phyloP scores from a whole-genome alignment of 2,888 invertebrate genomes.

The Spodoptera littoralis region DNA sequence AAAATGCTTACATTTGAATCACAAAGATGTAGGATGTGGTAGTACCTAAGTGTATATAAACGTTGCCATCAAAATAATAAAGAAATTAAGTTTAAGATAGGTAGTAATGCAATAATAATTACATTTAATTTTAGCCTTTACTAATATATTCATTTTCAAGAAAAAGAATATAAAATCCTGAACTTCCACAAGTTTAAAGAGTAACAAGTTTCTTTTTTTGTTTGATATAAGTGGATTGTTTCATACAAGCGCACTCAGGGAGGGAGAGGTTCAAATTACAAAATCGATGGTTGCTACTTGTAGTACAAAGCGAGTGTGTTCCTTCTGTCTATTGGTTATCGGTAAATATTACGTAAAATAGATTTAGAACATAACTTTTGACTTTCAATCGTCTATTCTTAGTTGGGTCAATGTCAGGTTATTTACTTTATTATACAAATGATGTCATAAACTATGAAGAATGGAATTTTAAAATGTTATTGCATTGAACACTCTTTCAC shows the following conservation, averaged over 20 bases:
- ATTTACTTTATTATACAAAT: slow-evolving; percentile 1
- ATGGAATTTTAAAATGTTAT: too few species aligned
- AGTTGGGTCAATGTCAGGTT: slow-evolving; percentile 2
- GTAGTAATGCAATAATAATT: slow-evolving; percentile 6
- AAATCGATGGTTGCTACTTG: slow-evolving; percentile 33
- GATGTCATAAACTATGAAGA: too few species aligned
- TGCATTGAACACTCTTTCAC: too few species aligned
- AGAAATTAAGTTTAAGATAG: too few species aligned
- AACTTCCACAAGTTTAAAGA: slow-evolving; percentile 21
- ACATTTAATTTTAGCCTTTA: slow-evolving; percentile 18
- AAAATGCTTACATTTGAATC: too few species aligned
- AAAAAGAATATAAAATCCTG: slow-evolving; percentile 22
- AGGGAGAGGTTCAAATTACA: slow-evolving; percentile 37
- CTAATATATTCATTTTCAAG: slow-evolving; percentile 23
- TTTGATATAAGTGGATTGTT: slow-evolving; percentile 7
- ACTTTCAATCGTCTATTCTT: slow-evolving; percentile 1
- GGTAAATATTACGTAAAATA: slow-evolving; percentile 5
- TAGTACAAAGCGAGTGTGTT: slow-evolving; percentile 16
- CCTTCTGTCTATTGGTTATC: slow-evolving; percentile 12
- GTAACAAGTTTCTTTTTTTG: slow-evolving; percentile 18
- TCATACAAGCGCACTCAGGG: slow-evolving; percentile 15
- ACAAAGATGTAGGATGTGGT: too few species aligned
- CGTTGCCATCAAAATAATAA: too few species aligned
- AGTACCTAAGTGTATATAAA: too few species aligned
- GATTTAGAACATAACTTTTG: not conserved